Base-by-base conservation (phyloP, 2,888 invertebrate genomes). In the Autographa pulchrina region DNA sequence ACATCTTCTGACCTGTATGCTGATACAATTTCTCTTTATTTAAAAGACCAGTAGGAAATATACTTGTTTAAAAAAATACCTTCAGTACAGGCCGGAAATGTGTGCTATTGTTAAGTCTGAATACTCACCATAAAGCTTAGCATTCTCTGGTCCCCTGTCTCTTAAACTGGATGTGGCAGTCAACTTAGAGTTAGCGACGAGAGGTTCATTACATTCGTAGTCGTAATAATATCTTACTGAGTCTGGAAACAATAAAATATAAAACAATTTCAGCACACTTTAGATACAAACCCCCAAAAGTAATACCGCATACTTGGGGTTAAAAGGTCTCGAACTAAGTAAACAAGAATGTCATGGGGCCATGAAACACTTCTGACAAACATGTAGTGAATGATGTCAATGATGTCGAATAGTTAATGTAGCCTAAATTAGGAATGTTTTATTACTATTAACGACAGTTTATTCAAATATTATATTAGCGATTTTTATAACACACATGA, bases 71-170 rank as follows among this genome's bases (percentile, higher is more conserved):
- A 8, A 16, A n/a, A 43, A 0, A 43, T n/a, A 0, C 35, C 5
- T 52, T 11, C 18, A 11, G 4, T 60, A 60, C 64, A 72, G 60
- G 66, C 60, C 72, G 71, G 56, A 69, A 63, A 16, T 68, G 62
- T 13, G 14, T 48, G 14, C 25, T 61, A 6, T 54, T 70, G 67
- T 62, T 61, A 70, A 70, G 14, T 41, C 56, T 9, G 59, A 25
- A 68, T 62, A 86, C 97, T 97, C 97, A 98, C 98, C 98, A 96
- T 98, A 97, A 85, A 99, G 96, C 88, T 97, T 96, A 52, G 98
- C 98, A 96, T 98, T 98, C 75, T 97, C 97, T n/a, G 99, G 97
- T 73, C 98, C 98, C 90, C 98, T 96, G 84, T 98, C 98, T 64
- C 97, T 96, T 73, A 98, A 94, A 82, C 97, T 97, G 20, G 98